Evolutionary conservation across 1,140 invertebrate genomes (phyloP).

Genomic region (Zaprionus kolodkinae): DNA sequence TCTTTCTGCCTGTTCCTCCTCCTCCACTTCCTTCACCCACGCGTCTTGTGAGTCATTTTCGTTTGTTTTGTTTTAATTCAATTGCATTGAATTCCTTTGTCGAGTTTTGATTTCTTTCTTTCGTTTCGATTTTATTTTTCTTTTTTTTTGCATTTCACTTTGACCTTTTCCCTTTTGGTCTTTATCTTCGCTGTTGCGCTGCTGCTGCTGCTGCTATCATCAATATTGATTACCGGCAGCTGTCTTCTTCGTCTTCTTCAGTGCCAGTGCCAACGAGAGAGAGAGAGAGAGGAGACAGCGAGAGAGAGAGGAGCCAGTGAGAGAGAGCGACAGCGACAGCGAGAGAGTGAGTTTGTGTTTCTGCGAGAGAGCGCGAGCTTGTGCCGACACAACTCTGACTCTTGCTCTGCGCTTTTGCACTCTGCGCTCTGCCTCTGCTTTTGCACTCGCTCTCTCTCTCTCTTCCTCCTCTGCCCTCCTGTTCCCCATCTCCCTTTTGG

Average conservation of each 20-base stretch:
- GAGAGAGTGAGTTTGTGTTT: neutral
- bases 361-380: slow-evolving; percentile 7
- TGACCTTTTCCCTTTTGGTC: slow-evolving; percentile 55
- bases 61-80: slow-evolving; percentile 52
- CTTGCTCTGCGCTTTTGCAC: slow-evolving; percentile 17
- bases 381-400: slow-evolving; percentile 24
- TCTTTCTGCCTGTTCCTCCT: neutral
- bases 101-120: slow-evolving; percentile 28
- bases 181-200: slow-evolving; percentile 49
- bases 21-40: slow-evolving; percentile 1
- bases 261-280: slow-evolving; percentile 24
- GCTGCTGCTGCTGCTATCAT: slow-evolving; percentile 67
- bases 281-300: slow-evolving; percentile 6
- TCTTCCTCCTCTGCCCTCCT: slow-evolving; percentile 11
- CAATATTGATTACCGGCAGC: slow-evolving; percentile 83
- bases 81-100: slow-evolving; percentile 56
- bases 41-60: slow-evolving; percentile 30
- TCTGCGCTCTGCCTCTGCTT: slow-evolving; percentile 21
- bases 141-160: slow-evolving; percentile 45
- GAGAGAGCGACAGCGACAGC: neutral
- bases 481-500: slow-evolving; percentile 25
- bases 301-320: slow-evolving; percentile 14
- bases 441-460: slow-evolving; percentile 7
- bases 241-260: slow-evolving; percentile 62
- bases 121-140: neutral